Base-by-base conservation (phyloP, 2,797 vertebrate genomes). In the Argyrosomus regius region DNA sequence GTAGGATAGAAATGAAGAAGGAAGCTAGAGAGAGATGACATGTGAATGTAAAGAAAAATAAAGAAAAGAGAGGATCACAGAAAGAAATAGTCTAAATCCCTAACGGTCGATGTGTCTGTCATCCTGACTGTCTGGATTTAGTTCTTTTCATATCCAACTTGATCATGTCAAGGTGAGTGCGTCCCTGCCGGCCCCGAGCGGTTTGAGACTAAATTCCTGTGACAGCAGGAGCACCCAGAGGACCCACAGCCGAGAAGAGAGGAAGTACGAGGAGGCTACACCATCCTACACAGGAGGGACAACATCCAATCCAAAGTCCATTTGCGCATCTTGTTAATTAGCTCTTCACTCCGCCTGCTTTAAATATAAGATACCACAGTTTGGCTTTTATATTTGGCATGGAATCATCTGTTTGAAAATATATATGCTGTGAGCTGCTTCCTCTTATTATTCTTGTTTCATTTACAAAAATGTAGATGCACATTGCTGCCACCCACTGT, bases 151-250 rank as follows among this genome's bases (percentile, higher is more conserved):
- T 89, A 89, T 90, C 80, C 61, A 71, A 56, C 78, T 87, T 80
- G 82, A 84, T 87, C 83, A 35, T 49, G 85, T 91, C 90, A 92
- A 92, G 90, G 88, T 91, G 89, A 91, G 85, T 58, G 62, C 13
- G 2, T 87, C 83, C 68, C 85, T 63, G 79, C 35, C 0, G 65
- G 72, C 68, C 64, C 64, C 5, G 7, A 24, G 69, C 77, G 22
- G 41, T 66, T 73, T 87, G 89, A 93, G 69, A 31, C 54, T 93
- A 75, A 94, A 73, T 61, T 26, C 31, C 35, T 54, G 80, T 84
- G 93, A 94, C 92, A 93, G 84, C 79, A 72, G 85, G 75, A 65
- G 88, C 62, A 59, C 87, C 83, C 84, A 58, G 68, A 77, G 80
- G 90, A 87, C 18, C 65, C 41, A 5, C 77, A 64, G 17, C 65